Conservation (phyloP, 2,888 invertebrate species). For the Dermolepida albohirtum region DNA sequence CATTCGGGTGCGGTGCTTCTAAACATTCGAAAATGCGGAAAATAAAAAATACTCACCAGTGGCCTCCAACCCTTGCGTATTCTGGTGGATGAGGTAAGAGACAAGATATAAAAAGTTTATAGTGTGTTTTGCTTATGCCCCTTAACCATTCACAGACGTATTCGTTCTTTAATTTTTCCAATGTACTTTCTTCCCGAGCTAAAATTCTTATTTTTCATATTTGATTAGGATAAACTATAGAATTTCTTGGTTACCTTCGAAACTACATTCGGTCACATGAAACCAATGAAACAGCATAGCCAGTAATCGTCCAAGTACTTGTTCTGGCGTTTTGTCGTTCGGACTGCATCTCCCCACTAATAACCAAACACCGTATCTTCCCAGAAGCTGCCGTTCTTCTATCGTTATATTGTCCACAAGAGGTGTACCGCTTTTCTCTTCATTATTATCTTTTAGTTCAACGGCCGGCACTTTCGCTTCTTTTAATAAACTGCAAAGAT, state of each 20-base stretch:
- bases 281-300: slow-evolving; percentile 99
- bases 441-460: slow-evolving; percentile 68
- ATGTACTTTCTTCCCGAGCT: slow-evolving; percentile 84
- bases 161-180: slow-evolving; percentile 92
- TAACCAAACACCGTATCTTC: slow-evolving; percentile 97
- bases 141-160: slow-evolving; percentile 94
- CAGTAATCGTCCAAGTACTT: slow-evolving; percentile 88
- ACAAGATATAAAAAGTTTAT: slow-evolving; percentile 92
- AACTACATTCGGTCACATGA: slow-evolving; percentile 96
- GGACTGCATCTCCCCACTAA: slow-evolving; percentile 93
- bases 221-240: background rate
- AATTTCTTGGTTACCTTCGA: slow-evolving; percentile 76
- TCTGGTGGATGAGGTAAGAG: slow-evolving; percentile 96
- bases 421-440: slow-evolving; percentile 60
- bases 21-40: slow-evolving; percentile 15
- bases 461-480: slow-evolving; percentile 88
- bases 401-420: slow-evolving; percentile 76
- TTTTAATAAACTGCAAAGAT: slow-evolving; percentile 77
- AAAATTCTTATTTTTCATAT: slow-evolving; percentile 15
- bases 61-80: slow-evolving; percentile 94
- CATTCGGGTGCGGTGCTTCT: slow-evolving; percentile 41
- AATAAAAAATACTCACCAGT: slow-evolving; percentile 75
- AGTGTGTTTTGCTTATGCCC: slow-evolving; percentile 84
- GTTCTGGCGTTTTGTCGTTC: slow-evolving; percentile 79
- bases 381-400: slow-evolving; percentile 90